Conservation (phyloP, 2,113 vertebrate genomes). For the Bambusicola thoracicus region DNA sequence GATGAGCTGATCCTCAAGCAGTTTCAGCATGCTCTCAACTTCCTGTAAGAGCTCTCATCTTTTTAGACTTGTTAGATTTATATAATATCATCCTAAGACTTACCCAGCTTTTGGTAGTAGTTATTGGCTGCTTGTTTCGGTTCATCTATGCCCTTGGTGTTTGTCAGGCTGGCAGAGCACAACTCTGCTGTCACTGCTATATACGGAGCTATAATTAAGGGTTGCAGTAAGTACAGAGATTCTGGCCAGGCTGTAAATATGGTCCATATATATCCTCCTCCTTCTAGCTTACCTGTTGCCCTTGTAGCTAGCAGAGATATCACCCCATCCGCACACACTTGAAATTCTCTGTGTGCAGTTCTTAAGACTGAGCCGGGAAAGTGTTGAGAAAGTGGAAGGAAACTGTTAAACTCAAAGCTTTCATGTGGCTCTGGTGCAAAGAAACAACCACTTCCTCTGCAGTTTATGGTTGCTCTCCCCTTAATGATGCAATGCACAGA, state of each 20-base stretch:
- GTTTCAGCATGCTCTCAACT: neutral
- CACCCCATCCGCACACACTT: neutral
- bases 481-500: neutral
- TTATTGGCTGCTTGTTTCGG: neutral
- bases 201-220: neutral
- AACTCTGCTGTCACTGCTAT: neutral
- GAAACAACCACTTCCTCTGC: neutral
- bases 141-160: neutral
- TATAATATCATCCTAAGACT: neutral
- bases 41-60: neutral
- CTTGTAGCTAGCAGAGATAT: neutral
- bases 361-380: neutral
- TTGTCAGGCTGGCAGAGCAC: neutral
- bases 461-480: neutral
- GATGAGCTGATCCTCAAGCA: neutral
- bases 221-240: neutral
- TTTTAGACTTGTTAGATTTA: neutral
- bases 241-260: neutral
- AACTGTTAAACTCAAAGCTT: slow-evolving; percentile 11
- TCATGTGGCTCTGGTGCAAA: slow-evolving; percentile 24
- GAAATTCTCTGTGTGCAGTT: neutral
- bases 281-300: neutral
- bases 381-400: neutral
- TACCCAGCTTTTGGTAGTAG: neutral
- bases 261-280: neutral